Evolutionary conservation across 2,888 invertebrate species (phyloP).

Genomic region (Melitaea athalia): DNA sequence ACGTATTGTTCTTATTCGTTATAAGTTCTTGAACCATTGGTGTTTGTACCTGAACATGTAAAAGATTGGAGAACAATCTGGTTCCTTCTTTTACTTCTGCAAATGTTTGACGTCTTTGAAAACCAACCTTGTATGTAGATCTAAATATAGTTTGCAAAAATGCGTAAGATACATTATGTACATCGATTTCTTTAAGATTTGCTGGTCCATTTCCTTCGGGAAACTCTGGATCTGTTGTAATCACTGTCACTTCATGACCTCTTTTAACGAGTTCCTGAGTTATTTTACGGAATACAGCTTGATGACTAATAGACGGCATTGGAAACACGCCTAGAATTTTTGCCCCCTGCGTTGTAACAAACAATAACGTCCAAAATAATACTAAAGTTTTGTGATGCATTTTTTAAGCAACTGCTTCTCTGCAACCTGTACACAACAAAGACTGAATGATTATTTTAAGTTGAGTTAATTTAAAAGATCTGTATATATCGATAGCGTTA

Average conservation of each 20-base stretch:
- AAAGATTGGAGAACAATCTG: slow-evolving; percentile 20
- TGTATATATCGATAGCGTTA: neutral
- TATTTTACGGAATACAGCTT: slow-evolving; percentile 50
- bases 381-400: neutral
- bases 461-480: neutral
- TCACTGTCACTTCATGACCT: slow-evolving; percentile 62
- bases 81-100: slow-evolving; percentile 21
- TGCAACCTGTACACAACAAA: neutral
- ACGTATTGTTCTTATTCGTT: slow-evolving; percentile 36
- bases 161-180: slow-evolving; percentile 54
- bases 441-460: neutral
- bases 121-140: neutral
- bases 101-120: slow-evolving; percentile 5
- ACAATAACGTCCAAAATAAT: neutral
- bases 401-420: neutral
- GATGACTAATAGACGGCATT: slow-evolving; percentile 59
- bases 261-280: slow-evolving; percentile 52
- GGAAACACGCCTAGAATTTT: slow-evolving; percentile 58
- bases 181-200: slow-evolving; percentile 56
- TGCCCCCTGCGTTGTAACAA: no score
- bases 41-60: slow-evolving; percentile 38
- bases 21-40: slow-evolving; percentile 36
- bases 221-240: slow-evolving; percentile 56
- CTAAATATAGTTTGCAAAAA: slow-evolving; percentile 25
- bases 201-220: slow-evolving; percentile 49